Conservation (phyloP, 2,113 vertebrate genomes). For the Narcine bancroftii region DNA sequence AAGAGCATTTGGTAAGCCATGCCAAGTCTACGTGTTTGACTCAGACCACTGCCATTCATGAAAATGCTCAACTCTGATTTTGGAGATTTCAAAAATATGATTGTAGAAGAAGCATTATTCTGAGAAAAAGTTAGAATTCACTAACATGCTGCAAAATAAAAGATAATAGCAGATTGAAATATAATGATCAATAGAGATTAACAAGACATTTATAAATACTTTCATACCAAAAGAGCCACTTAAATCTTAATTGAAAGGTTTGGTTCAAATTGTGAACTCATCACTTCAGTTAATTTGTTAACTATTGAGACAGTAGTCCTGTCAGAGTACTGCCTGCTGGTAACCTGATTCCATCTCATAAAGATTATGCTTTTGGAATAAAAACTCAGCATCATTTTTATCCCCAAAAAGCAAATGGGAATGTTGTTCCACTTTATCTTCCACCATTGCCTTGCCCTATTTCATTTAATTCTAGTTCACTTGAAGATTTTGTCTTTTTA, state of each 20-base stretch:
- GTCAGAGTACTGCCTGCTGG: neutral
- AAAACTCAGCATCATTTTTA: neutral
- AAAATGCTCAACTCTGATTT: neutral
- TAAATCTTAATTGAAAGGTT: neutral
- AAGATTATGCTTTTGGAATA: neutral
- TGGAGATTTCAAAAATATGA: no score
- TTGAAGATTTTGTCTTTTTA: neutral
- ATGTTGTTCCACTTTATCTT: neutral
- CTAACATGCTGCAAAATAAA: neutral
- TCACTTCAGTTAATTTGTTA: constrained; percentile 8
- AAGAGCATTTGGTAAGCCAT: neutral
- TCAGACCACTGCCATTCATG: neutral
- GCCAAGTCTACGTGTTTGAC: neutral
- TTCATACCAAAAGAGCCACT: neutral
- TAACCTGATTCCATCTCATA: neutral
- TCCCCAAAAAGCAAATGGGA: neutral
- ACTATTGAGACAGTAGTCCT: neutral
- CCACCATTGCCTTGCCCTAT: neutral
- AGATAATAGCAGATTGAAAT: neutral
- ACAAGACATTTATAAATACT: neutral
- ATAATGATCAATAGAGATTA: neutral
- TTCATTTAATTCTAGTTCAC: constrained; percentile 22
- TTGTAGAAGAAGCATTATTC: neutral
- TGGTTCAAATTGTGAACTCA: neutral
- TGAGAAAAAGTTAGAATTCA: neutral